These are phyloP conservation scores for Sarcoramphus papa DNA, from an alignment of 2,797 vertebrate genomes.

Conservation along the genomic window DNA sequence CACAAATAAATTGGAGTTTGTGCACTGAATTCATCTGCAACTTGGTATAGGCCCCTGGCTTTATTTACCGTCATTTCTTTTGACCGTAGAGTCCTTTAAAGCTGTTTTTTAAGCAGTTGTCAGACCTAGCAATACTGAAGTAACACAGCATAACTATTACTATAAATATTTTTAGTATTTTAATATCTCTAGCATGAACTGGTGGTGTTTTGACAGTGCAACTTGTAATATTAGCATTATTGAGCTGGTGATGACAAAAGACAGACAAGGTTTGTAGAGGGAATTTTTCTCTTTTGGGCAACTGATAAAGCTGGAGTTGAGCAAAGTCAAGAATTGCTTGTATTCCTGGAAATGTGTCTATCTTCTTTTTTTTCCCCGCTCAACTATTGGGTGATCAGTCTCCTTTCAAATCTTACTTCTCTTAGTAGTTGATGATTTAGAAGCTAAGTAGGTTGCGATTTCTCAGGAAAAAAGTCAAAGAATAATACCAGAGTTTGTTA, in stretches of 20 bases:
- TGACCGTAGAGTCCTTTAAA: not conserved
- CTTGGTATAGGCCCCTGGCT: not conserved
- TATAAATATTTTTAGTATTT: slow-evolving; percentile 19
- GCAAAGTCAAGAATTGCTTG: not conserved
- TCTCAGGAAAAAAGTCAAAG: not conserved
- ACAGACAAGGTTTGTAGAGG: not conserved
- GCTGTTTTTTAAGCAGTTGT: not conserved
- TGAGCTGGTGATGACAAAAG: not conserved
- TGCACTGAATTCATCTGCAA: not conserved
- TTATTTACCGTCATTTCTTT: not conserved
- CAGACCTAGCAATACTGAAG: not conserved
- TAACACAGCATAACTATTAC: not conserved
- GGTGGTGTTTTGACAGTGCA: not conserved
- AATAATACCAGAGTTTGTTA: not conserved
- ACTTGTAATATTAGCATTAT: not conserved
- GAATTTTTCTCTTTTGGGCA: not conserved
- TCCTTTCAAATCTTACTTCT: not conserved
- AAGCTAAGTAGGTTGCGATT: not conserved
- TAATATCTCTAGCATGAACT: not conserved
- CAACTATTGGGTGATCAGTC: not conserved
- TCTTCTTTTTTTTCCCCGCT: not conserved
- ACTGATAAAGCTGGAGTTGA: not conserved
- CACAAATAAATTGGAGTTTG: not conserved
- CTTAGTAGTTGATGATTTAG: not conserved
- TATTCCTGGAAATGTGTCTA: not conserved